phyloP scores from a whole-genome alignment of 1,140 invertebrate species.

The Eulimnadia texana region DNA sequence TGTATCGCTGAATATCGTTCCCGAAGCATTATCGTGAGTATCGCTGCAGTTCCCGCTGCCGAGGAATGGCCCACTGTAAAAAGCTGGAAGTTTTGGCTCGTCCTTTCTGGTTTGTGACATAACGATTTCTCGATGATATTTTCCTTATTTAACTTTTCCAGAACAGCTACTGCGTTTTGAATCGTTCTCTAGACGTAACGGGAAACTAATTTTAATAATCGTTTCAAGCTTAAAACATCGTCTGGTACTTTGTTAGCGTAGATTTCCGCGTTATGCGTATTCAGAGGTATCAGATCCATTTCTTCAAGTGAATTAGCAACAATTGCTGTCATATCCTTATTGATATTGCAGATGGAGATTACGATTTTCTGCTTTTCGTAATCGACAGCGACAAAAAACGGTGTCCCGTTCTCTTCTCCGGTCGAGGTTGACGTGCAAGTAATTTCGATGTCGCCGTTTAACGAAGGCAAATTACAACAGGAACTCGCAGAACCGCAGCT shows the following conservation, averaged over 20 bases:
- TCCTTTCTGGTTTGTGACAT: conserved; percentile 41
- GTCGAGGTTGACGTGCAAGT: conserved; percentile 80
- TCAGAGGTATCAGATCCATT: neutral
- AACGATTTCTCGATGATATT: conserved; percentile 59
- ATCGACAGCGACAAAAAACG: conserved; percentile 71
- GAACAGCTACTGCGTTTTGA: conserved; percentile 72
- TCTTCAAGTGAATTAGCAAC: too few relatives aligned
- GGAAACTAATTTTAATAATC: conserved; percentile 12
- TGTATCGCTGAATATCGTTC: conserved; percentile 58
- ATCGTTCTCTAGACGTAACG: conserved; percentile 58
- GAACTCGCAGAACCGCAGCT: conserved; percentile 41
- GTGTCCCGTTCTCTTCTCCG: conserved; percentile 71
- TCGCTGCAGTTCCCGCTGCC: conserved; percentile 72
- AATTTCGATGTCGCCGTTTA: conserved; percentile 79
- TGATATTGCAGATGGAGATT: conserved; percentile 51
- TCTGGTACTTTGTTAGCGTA: too few relatives aligned
- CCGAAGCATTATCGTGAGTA: conserved; percentile 63
- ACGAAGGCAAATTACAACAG: conserved; percentile 34
- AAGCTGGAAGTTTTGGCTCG: conserved; percentile 55
- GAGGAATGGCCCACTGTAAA: conserved; percentile 75
- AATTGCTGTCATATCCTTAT: too few relatives aligned
- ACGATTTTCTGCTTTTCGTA: conserved; percentile 60
- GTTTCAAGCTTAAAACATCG: too few relatives aligned
- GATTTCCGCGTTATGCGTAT: too few relatives aligned
- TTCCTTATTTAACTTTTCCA: conserved; percentile 60